Conservation (phyloP, 2,797 vertebrate species). For the Sciaenops ocellatus region DNA sequence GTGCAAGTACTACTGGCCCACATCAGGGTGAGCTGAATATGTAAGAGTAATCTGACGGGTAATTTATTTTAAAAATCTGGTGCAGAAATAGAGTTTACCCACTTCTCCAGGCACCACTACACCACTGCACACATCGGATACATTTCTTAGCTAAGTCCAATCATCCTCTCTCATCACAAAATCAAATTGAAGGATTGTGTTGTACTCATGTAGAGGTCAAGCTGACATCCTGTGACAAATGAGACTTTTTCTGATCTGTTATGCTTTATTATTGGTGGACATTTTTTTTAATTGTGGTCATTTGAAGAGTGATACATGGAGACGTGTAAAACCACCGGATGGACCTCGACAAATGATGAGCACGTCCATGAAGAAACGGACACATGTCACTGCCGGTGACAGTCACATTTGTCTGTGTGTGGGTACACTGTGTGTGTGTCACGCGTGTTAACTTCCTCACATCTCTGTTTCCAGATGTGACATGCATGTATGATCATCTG, state of each 20-base stretch:
- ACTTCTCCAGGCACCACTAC: too few species aligned
- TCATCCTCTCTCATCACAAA: not conserved
- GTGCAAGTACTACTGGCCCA: too few species aligned
- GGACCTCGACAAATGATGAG: conserved; percentile 22
- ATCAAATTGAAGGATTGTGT: not conserved
- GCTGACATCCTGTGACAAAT: conserved; percentile 16
- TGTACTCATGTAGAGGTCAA: not conserved
- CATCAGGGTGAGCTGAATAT: too few species aligned
- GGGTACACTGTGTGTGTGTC: not conserved
- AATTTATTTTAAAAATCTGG: too few species aligned
- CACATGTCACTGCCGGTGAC: conserved; percentile 23
- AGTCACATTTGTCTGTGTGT: conserved; percentile 14
- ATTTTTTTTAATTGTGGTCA: not conserved
- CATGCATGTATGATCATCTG: not conserved
- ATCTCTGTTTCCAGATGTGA: conserved; percentile 15
- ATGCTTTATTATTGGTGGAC: conserved; percentile 5
- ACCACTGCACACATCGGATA: not conserved
- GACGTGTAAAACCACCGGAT: not conserved
- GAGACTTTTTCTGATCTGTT: conserved; percentile 4
- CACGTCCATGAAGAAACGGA: conserved; percentile 29
- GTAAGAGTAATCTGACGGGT: too few species aligned
- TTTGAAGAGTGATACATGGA: not conserved
- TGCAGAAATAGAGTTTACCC: too few species aligned
- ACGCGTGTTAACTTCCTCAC: not conserved
- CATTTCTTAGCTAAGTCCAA: not conserved